A percentile compares a stretch with the other conserved stretches of the same genome.
Evolutionary conservation across 2,888 invertebrate genomes (phyloP).

Genomic region (Agrochola litura): DNA sequence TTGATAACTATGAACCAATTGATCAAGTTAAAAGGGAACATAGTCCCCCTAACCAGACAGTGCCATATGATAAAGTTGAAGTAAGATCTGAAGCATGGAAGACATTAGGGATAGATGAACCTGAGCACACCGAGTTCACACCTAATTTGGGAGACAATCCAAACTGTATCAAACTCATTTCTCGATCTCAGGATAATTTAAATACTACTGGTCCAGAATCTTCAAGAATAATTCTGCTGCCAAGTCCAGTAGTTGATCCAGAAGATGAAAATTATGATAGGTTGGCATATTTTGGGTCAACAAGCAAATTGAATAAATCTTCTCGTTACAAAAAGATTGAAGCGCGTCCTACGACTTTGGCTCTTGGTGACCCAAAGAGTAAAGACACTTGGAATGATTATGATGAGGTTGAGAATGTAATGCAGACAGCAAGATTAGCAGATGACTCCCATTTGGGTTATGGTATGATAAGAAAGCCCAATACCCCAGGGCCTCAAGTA

Average conservation of each 20-base stretch:
- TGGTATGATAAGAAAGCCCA: conserved; percentile 93
- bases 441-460: conserved; percentile 96
- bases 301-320: conserved; percentile 92
- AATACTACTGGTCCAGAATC: conserved; percentile 86
- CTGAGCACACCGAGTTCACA: conserved; percentile 93
- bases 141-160: conserved; percentile 87
- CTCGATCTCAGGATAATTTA: conserved; percentile 88
- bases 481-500: conserved; percentile 89
- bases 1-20: conserved; percentile 89
- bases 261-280: conserved; percentile 94
- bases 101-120: conserved; percentile 94
- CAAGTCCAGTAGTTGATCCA: conserved; percentile 86
- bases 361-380: conserved; percentile 83
- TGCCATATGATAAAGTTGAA: conserved; percentile 94
- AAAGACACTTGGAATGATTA: conserved; percentile 93
- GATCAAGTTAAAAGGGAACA: conserved; percentile 87
- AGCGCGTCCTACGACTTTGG: conserved; percentile 90
- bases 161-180: conserved; percentile 87
- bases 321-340: conserved; percentile 93
- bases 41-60: conserved; percentile 77
- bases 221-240: conserved; percentile 90
- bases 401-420: conserved; percentile 93
- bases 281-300: conserved; percentile 95
- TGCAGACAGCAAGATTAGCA: conserved; percentile 93
- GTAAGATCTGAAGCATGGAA: conserved; percentile 95